Evolutionary conservation across 2,888 invertebrate species (phyloP).

Genomic region (Drosophila histrio): DNA sequence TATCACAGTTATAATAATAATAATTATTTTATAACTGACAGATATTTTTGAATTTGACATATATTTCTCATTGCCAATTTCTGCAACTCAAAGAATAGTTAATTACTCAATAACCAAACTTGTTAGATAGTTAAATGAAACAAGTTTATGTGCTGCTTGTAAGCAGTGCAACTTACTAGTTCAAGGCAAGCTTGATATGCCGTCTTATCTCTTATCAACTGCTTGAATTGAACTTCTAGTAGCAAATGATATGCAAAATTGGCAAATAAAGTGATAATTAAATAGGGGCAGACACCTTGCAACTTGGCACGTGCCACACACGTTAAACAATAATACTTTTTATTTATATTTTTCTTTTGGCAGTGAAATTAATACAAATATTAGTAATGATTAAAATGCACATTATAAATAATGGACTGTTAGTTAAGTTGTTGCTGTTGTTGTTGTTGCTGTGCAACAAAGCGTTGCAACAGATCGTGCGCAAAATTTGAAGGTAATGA

Average conservation of each 20-base stretch:
- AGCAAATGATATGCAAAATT: slow-evolving; percentile 33
- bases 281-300: slow-evolving; percentile 7
- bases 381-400: slow-evolving; percentile 43
- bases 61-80: background rate
- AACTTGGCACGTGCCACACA: slow-evolving; percentile 42
- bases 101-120: background rate
- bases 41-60: too few species aligned
- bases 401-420: slow-evolving; percentile 59
- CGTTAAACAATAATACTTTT: slow-evolving; percentile 26
- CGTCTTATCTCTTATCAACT: slow-evolving; percentile 16
- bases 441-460: slow-evolving; percentile 55
- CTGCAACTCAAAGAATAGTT: background rate
- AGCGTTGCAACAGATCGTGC: slow-evolving; percentile 79
- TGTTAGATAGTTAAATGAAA: background rate
- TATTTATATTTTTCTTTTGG: slow-evolving; percentile 23
- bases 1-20: too few species aligned
- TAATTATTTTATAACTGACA: too few species aligned
- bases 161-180: background rate
- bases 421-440: slow-evolving; percentile 49
- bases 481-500: slow-evolving; percentile 72
- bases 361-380: slow-evolving; percentile 53
- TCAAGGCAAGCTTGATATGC: slow-evolving; percentile 4
- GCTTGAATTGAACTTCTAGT: background rate
- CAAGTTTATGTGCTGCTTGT: background rate
- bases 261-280: slow-evolving; percentile 25